phyloP scores from a whole-genome alignment of 1,140 invertebrate genomes.

The Drosophila albomicans region DNA sequence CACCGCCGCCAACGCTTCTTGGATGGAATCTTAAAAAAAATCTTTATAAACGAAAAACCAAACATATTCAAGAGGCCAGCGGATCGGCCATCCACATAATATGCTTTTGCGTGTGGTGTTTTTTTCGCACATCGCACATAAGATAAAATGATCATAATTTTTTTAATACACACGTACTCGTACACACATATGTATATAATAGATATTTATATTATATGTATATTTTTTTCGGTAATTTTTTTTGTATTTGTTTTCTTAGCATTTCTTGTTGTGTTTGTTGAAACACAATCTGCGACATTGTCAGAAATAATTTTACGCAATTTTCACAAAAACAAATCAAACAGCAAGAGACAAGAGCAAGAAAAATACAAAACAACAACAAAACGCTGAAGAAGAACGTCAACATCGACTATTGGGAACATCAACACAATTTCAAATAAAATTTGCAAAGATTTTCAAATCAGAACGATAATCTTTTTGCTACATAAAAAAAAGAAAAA shows the following conservation, averaged over 20 bases:
- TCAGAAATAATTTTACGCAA: conserved; percentile 64
- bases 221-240: conserved; percentile 19
- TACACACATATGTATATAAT: neutral
- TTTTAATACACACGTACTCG: neutral
- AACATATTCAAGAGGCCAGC: conserved; percentile 16
- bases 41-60: conserved; percentile 44
- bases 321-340: conserved; percentile 49
- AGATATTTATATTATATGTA: conserved; percentile 12
- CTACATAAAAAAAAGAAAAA: conserved; percentile 1
- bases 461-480: conserved; percentile 34
- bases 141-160: conserved; percentile 73
- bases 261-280: conserved; percentile 42
- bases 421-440: conserved; percentile 53
- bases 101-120: conserved; percentile 30
- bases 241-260: conserved; percentile 31
- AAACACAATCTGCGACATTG: conserved; percentile 80
- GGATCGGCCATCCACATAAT: conserved; percentile 26
- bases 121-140: conserved; percentile 59
- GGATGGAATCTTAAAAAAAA: conserved; percentile 47
- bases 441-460: conserved; percentile 41
- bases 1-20: conserved; percentile 32
- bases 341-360: conserved; percentile 26
- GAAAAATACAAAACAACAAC: conserved; percentile 24
- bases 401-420: conserved; percentile 34
- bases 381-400: neutral